Percentiles rank a stretch among this genome's conserved stretches.
Conservation (phyloP, 2,888 invertebrate species). For the Agrenia bidenticulata region DNA sequence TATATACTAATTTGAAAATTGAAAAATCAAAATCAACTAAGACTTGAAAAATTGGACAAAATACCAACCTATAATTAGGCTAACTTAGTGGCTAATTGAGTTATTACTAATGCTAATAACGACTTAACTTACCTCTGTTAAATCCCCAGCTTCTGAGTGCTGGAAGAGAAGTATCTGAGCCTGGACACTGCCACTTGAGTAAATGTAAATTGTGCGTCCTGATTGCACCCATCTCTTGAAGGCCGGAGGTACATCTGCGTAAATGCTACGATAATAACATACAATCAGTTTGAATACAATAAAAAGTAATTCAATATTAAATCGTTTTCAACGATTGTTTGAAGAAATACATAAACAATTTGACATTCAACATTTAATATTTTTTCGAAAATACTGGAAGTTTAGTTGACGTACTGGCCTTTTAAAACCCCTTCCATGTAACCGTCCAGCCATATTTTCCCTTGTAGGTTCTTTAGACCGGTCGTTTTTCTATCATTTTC, state of each 20-base stretch:
- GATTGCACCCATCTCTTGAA: constrained; percentile 71
- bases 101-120: too few species aligned
- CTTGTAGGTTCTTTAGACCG: constrained; percentile 84
- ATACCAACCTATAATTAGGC: neutral
- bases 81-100: neutral
- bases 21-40: constrained; percentile 14
- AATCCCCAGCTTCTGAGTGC: constrained; percentile 73
- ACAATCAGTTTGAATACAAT: constrained; percentile 1
- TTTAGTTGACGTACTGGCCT: constrained; percentile 76
- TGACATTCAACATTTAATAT: constrained; percentile 9
- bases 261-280: constrained; percentile 77
- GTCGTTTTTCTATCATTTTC: constrained; percentile 75
- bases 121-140: constrained; percentile 64
- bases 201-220: constrained; percentile 75
- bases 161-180: constrained; percentile 86
- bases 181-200: constrained; percentile 87
- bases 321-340: neutral
- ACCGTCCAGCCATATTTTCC: constrained; percentile 83
- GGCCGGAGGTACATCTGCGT: constrained; percentile 76
- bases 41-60: too few species aligned
- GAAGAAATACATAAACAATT: neutral
- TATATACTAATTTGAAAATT: constrained; percentile 60
- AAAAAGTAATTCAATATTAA: constrained; percentile 5
- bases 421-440: constrained; percentile 75
- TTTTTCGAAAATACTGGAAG: too few species aligned